Base-by-base conservation (phyloP, 2,113 vertebrate species). In the Scophthalmus maximus region DNA sequence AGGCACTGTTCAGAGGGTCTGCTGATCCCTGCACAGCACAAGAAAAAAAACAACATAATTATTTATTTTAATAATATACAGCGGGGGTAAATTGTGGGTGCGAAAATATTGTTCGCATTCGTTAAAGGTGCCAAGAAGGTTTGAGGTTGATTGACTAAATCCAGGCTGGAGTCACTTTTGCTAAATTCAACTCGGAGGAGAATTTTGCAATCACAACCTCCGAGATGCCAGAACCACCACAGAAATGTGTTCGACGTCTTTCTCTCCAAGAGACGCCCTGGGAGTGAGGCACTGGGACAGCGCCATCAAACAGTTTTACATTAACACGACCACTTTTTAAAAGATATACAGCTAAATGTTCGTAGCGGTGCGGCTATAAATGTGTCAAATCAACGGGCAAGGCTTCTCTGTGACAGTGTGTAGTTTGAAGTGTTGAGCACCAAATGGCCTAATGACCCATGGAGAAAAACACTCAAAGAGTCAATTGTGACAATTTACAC, bases 1-100 rank as follows among this genome's bases (percentile, higher is more conserved):
- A 99, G 7, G 98, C 98, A 59, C 97, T 98, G 89, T 99, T 99
- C 50, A 99, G 87, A 25, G 98, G 97, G 88, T 99, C 98, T 3
- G 98, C 96, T 27, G 97, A 95, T 57, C 98, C 98, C 94, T 94
- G 80, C 17, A 5, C 8, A 32, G 18, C 34, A 65, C 14, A 9
- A 25, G 0, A 25, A 53, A 22, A 55, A 17, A 67, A 11, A 25
- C 3, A n/a, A 29, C 18, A 53, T 8, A 9, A 9, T n/a, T n/a
- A n/a, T n/a, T n/a, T n/a, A 68, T 40, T 29, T 38, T 1, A 14
- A 65, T 9, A 59, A 8, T 18, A 6, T 3, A 46, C 32, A 60
- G 11, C 29, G 73, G 51, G 27, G 49, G 17, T 23, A 18, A 42
- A 59, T 52, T 38, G 10, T 6, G 5, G 0, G n/a, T 50, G 38